phyloP scores from a whole-genome alignment of 2,113 vertebrate genomes.

The Phodopus roborovskii region DNA sequence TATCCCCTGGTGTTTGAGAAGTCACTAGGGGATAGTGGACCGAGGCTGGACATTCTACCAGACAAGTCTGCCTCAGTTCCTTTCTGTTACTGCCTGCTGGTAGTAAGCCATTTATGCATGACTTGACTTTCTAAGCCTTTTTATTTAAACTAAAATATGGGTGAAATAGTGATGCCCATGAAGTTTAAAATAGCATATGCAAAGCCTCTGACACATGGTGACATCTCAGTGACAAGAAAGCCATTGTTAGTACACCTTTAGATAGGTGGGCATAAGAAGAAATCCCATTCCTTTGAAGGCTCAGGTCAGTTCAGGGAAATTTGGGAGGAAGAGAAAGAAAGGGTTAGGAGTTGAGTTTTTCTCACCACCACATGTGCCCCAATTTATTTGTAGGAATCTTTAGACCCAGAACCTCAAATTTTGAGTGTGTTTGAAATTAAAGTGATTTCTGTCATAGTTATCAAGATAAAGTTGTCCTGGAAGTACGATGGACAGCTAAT shows the following conservation, averaged over 20 bases:
- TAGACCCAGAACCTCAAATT: not conserved
- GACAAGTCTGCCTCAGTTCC: not conserved
- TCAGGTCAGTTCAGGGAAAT: not conserved
- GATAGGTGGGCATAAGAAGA: not conserved
- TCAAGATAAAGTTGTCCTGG: not conserved
- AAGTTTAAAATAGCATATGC: not conserved
- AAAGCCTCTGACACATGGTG: not conserved
- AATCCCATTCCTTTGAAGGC: fast-evolving
- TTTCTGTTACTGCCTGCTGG: not conserved
- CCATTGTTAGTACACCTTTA: not conserved
- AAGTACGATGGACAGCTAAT: not conserved
- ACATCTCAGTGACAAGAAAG: not conserved
- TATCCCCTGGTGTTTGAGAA: not conserved
- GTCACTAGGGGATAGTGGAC: not conserved
- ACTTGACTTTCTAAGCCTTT: not conserved
- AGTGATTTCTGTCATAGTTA: not conserved
- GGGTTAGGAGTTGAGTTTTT: not conserved
- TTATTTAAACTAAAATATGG: not conserved
- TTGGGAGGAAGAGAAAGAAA: not conserved
- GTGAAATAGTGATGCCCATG: not conserved
- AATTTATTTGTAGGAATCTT: not conserved
- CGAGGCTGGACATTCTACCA: not conserved
- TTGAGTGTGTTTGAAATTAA: not conserved
- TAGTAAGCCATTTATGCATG: not conserved
- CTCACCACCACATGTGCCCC: no score